Evolutionary conservation across 2,113 vertebrate genomes (phyloP), one percentile per base, ranked within the genome.

Genomic region (Crotalus horridus): DNA sequence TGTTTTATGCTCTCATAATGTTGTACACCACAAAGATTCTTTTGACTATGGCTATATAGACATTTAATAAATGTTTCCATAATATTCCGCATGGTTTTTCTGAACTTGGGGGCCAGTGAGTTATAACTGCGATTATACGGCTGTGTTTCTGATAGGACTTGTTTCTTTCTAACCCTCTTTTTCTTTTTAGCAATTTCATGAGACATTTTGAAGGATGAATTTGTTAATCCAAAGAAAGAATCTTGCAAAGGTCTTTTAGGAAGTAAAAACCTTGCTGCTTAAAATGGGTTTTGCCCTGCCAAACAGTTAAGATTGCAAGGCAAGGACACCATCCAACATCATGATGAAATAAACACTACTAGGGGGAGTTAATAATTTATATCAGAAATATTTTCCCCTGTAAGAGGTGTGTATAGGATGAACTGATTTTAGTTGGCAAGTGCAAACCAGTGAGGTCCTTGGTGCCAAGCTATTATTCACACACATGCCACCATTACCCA

Each of bases 151-250:
- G 91, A 92, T 92, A 87, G 90, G 81, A 3, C 21, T 53, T 88
- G 12, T 88, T 64, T 54, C 43, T 61, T 58, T 24, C 26, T 20
- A 21, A 5, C 33, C 11, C 13, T 10, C 2, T 10, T 26, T 20
- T 26, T 13, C 9, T 46, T n/a, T 95, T 5, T 2, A 74, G 17
- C 23, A 54, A 33, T 53, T 94, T 53, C 81, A 33, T 88, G 88
- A 93, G 94, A 94, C 93, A 92, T 93, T 96, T 64, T 96, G 96
- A 96, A 95, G 95, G 92, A 85, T 94, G 95, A 95, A 96, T 94
- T 94, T 93, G 94, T 95, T 96, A 95, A 95, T 94, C 89, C 90
- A 88, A 94, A 91, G 89, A 95, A 94, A 88, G 23, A 88, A 93
- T 94, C 69, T 92, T 93, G 61, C 92, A 96, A 91, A 95, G 94